phyloP scores from a whole-genome alignment of 2,888 invertebrate species.

The Pseudococcus jackbeardsleyi region DNA sequence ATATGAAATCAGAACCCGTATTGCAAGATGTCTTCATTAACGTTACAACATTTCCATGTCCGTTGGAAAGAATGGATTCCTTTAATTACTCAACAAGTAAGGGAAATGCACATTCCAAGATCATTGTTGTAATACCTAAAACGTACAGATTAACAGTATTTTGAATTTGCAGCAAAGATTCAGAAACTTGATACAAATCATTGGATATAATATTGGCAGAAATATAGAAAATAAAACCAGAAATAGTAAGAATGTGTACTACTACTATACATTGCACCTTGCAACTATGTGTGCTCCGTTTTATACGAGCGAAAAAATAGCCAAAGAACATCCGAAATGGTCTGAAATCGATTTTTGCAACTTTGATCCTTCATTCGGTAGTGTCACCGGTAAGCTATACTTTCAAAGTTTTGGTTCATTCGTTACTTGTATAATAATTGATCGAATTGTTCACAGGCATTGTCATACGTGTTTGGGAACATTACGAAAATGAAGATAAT shows the following conservation, averaged over 20 bases:
- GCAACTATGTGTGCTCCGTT: slow-evolving; percentile 86
- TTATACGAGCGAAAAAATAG: slow-evolving; percentile 84
- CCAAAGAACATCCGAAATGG: slow-evolving; percentile 84
- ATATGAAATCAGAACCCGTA: background rate
- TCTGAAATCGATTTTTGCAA: slow-evolving; percentile 77
- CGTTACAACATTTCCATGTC: slow-evolving; percentile 68
- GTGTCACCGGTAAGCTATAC: slow-evolving; percentile 68
- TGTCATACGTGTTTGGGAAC: slow-evolving; percentile 72
- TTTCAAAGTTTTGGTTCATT: background rate
- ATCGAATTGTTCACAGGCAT: slow-evolving; percentile 69
- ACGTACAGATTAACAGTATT: background rate
- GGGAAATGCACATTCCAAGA: slow-evolving; percentile 29
- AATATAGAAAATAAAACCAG: slow-evolving; percentile 70
- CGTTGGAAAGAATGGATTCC: slow-evolving; percentile 86
- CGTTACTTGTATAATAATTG: background rate
- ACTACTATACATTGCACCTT: slow-evolving; percentile 85
- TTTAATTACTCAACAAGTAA: slow-evolving; percentile 85
- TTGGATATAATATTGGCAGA: slow-evolving; percentile 75
- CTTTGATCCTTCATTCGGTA: slow-evolving; percentile 67
- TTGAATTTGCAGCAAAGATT: slow-evolving; percentile 76
- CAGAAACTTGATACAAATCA: slow-evolving; percentile 83
- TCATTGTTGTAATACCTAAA: background rate
- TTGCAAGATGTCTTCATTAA: slow-evolving; percentile 31
- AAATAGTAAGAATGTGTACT: slow-evolving; percentile 73
- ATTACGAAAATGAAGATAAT: slow-evolving; percentile 67